Conservation (phyloP, 2,113 vertebrate species). For the Nipponia nippon region DNA sequence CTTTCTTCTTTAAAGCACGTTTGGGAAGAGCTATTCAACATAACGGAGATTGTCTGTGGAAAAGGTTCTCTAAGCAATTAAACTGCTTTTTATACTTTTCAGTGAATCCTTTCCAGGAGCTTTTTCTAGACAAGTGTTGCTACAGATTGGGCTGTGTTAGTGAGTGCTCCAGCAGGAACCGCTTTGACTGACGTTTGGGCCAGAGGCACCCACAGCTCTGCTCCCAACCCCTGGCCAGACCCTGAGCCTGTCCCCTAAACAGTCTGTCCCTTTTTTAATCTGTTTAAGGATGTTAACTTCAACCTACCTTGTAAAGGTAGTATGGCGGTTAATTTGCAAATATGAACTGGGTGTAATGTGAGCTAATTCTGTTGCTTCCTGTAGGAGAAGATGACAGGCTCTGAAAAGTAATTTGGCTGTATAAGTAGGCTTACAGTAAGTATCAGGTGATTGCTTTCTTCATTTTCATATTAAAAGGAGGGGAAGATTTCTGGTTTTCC, state of each 20-base stretch:
- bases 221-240: accelerated
- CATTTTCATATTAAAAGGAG: not conserved
- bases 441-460: not conserved
- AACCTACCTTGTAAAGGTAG: not conserved
- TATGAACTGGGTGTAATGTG: not conserved
- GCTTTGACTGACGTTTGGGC: not conserved
- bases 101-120: not conserved
- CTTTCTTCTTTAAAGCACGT: not conserved
- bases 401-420: not conserved
- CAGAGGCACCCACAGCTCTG: not conserved
- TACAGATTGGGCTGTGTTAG: not conserved
- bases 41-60: not conserved
- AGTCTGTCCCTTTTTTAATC: not conserved
- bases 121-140: not conserved
- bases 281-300: not conserved
- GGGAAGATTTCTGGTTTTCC: not conserved
- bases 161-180: not conserved
- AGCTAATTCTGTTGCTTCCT: not conserved
- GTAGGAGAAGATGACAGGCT: not conserved
- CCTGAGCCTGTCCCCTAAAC: not conserved
- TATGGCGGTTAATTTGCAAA: not conserved
- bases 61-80: not conserved
- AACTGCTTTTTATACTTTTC: not conserved
- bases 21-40: not conserved
- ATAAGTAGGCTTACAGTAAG: not conserved